Conservation (phyloP, 1,140 invertebrate genomes). For the Antheraea pernyi region DNA sequence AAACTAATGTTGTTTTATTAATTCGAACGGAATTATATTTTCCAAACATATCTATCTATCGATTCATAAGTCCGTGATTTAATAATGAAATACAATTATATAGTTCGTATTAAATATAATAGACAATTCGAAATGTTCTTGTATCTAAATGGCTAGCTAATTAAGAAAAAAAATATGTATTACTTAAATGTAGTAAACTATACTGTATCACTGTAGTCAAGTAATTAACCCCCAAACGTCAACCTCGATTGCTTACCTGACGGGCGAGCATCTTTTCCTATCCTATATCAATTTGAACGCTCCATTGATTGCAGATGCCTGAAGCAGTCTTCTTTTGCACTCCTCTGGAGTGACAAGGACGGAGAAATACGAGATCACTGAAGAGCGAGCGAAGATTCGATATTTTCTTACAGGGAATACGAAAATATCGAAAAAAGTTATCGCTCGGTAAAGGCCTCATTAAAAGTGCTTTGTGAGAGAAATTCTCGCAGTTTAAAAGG, state of each 20-base stretch:
- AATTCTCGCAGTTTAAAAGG: conserved; percentile 71
- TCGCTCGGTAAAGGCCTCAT: conserved; percentile 73
- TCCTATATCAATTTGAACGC: conserved; percentile 39
- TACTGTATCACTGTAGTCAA: conserved; percentile 44
- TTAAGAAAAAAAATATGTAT: conserved; percentile 48
- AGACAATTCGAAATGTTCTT: no score
- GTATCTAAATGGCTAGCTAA: conserved; percentile 38
- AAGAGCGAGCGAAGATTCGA: conserved; percentile 35
- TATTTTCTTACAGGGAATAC: conserved; percentile 53
- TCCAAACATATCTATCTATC: no score
- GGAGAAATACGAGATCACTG: conserved; percentile 19
- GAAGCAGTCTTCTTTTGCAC: conserved; percentile 55
- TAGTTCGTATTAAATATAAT: no score
- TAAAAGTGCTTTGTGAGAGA: conserved; percentile 74
- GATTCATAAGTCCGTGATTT: no score
- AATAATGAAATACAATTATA: no score
- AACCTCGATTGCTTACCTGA: no score
- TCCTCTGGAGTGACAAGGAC: conserved; percentile 43
- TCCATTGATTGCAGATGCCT: conserved; percentile 74
- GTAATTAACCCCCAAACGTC: no score
- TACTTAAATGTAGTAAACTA: no score
- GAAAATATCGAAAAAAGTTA: conserved; percentile 76
- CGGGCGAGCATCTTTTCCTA: no score
- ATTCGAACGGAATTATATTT: no score
- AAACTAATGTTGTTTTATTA: no score